Evolutionary conservation across 2,888 invertebrate species (phyloP), one percentile per base, ranked within the genome.

Genomic region (Idaea straminata): DNA sequence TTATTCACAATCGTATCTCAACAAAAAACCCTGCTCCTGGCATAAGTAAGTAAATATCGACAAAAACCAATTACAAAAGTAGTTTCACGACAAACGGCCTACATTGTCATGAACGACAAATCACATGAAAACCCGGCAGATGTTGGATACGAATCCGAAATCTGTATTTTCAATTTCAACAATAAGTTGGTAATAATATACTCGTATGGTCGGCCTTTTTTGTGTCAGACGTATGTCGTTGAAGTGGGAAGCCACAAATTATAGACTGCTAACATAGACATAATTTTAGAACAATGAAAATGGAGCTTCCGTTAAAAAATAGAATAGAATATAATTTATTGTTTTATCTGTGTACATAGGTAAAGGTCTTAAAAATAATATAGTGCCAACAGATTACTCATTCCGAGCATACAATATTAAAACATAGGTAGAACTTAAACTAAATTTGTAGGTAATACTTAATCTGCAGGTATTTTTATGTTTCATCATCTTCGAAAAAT

Each of bases 121-220:
- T 58, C 58, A 83, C 86, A 86, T 89, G 84, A 82, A 86, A 84
- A 84, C 84, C 84, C 86, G 86, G 85, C 90, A 90, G 90, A 89
- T 90, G 89, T 85, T 77, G 74, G 80, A 81, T 84, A 84, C 80
- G 80, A 84, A 83, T 84, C 84, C 83, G 82, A 86, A 88, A 88
- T 87, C 85, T 80, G 83, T 85, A 84, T 82, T 87, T 78, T 74
- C n/a, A 5, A 58, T 86, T 78, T 79, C 77, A 83, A 81, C 79
- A 83, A 84, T 84, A 84, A 81, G 76, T 77, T 74, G 74, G 76
- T 82, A 85, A 82, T 85, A 82, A 85, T 83, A 83, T 78, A 80
- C 74, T 77, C 73, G 79, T 77, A 76, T 72, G 75, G 73, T 64
- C 70, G 63, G 64, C 66, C 66, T 76, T 77, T 74, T 77, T 76